These are phyloP conservation scores for Microctonus brassicae DNA, from an alignment of 2,888 invertebrate species.

Conservation along the genomic window DNA sequence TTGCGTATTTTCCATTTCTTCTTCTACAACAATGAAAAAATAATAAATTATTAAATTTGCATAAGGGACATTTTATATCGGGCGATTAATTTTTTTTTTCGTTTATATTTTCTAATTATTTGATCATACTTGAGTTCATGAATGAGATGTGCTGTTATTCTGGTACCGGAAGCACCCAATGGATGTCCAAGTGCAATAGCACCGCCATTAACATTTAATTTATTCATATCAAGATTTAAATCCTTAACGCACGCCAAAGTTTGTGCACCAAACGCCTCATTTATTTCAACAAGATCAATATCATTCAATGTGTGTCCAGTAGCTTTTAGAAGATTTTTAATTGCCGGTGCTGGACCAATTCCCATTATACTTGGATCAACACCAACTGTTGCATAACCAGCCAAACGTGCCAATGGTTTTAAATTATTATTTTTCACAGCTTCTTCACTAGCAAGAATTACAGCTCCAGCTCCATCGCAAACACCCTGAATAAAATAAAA, in stretches of 20 bases:
- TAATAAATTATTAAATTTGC: no score
- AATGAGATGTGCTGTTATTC: conserved; percentile 91
- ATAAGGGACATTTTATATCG: no score
- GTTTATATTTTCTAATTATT: conserved; percentile 45
- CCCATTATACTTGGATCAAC: conserved; percentile 99
- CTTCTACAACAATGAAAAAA: conserved; percentile 74
- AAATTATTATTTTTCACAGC: conserved; percentile 85
- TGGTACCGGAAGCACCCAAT: conserved; percentile 92
- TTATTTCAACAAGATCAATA: conserved; percentile 96
- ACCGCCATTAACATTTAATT: conserved; percentile 95
- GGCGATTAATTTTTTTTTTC: background rate
- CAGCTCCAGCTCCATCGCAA: conserved; percentile 95
- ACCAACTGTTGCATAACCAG: conserved; percentile 93
- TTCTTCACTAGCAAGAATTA: conserved; percentile 92
- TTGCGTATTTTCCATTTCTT: conserved; percentile 86
- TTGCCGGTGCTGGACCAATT: conserved; percentile 95
- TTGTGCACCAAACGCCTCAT: conserved; percentile 98
- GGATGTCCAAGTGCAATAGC: conserved; percentile 98
- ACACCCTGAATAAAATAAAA: conserved; percentile 80
- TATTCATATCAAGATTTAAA: conserved; percentile 86
- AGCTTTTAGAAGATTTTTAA: conserved; percentile 84
- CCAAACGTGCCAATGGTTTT: conserved; percentile 90
- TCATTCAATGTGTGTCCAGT: conserved; percentile 86
- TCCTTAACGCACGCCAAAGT: conserved; percentile 93
- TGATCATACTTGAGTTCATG: conserved; percentile 91